Evolutionary conservation across 2,797 vertebrate species (phyloP), one percentile per base, ranked within the genome.

Genomic region (Microtus californicus): DNA sequence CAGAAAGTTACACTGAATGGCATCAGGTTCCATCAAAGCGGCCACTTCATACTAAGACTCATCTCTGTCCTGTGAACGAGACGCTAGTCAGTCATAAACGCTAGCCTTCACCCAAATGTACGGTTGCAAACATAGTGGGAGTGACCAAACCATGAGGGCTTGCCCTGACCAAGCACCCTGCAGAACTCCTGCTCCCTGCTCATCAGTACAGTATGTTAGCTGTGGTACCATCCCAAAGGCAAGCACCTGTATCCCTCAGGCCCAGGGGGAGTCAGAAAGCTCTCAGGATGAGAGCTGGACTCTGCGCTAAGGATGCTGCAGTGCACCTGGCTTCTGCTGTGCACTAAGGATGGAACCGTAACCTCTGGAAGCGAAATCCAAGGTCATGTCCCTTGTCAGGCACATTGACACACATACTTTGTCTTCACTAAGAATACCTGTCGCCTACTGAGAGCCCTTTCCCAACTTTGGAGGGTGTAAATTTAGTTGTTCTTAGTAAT

Each of bases 401-500:
- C 17, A 61, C 5, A 21, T 0, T 81, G 78, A 74, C 54, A 21
- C 29, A 86, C 29, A 89, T 69, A 78, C 5, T 29, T n/a, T 74
- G 54, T 80, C 88, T 74, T 11, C 0, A 59, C 69, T 63, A 86
- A 76, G 78, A 65, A 78, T 6, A 63, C 13, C 48, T 40, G 17
- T 15, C n/a, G 45, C 23, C 48, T 48, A 88, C 0, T 37, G 40
- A 92, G 1, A 77, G 40, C 12, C 67, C 56, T 48, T 71, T 79
- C 12, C 73, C 5, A 69, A 29, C 10, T 92, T 45, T 45, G 65
- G 93, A 89, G 87, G 29, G 15, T 34, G 81, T 15, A 11, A 14
- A 82, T 45, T 85, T 48, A 69, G n/a, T 54, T 91, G 74, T 92
- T 17, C 61, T 94, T 29, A 86, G 54, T 96, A 95, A 94, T 67